A percentile compares a stretch with the other conserved stretches of the same genome.
These are phyloP conservation scores for Petrocephalus sullivani DNA, from an alignment of 2,797 vertebrate genomes.

Conservation along the genomic window DNA sequence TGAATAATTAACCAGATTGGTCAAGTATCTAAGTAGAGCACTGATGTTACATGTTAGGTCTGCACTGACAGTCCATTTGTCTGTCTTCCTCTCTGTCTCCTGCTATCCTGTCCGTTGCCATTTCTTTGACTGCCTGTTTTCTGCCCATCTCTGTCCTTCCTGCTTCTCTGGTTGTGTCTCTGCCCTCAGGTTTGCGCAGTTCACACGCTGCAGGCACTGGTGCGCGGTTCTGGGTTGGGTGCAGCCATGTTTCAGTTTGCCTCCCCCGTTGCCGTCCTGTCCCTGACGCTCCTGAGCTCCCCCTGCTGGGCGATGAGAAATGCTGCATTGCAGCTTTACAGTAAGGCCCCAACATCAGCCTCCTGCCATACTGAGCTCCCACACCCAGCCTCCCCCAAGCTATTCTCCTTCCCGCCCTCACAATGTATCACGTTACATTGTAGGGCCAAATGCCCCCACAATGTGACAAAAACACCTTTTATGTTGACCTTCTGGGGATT, in stretches of 20 bases:
- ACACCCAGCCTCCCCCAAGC: background rate
- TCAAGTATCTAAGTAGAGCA: background rate
- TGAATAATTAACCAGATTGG: background rate
- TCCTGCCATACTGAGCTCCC: background rate
- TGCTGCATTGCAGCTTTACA: slow-evolving; percentile 84
- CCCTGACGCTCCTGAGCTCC: slow-evolving; percentile 67
- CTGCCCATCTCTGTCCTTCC: background rate
- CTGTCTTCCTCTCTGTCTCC: background rate
- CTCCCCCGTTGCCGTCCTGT: slow-evolving; percentile 62
- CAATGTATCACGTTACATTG: background rate
- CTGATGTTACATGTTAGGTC: background rate
- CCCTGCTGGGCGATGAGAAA: slow-evolving; percentile 90
- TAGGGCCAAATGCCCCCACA: background rate
- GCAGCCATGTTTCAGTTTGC: slow-evolving; percentile 62
- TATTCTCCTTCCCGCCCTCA: background rate
- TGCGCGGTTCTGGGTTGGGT: slow-evolving; percentile 67
- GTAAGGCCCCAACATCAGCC: slow-evolving; percentile 51
- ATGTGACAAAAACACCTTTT: background rate
- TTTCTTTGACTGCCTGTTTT: background rate
- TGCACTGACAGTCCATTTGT: background rate
- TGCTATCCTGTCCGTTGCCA: no score
- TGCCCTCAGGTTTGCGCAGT: slow-evolving; percentile 73
- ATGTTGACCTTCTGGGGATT: background rate
- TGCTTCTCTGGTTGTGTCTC: background rate
- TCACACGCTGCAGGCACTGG: slow-evolving; percentile 78